Evolutionary conservation across 92 coral and sea anemone genomes (phyloP).

Genomic region (Phymanthus crucifer): DNA sequence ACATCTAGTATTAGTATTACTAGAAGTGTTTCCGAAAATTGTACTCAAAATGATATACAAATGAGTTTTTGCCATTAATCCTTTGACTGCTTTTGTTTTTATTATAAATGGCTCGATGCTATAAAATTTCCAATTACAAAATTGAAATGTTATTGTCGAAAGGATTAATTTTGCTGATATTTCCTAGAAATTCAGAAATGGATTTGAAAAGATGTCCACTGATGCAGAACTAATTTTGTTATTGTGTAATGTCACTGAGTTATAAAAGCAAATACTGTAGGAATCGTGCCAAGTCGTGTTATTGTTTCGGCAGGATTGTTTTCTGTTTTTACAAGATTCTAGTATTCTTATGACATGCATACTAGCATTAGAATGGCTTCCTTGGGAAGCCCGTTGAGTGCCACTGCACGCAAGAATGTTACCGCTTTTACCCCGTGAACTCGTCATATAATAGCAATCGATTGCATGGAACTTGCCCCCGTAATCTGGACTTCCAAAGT

Average conservation of each 20-base stretch:
- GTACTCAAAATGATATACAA: not conserved
- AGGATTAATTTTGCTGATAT: not conserved
- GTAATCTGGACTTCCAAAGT: not conserved
- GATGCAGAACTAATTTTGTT: constrained; percentile 13
- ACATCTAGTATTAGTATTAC: not conserved
- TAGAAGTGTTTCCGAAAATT: not conserved
- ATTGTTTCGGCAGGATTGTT: not conserved
- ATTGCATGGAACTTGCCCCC: not conserved
- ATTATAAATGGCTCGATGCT: not conserved
- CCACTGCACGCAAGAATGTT: not conserved
- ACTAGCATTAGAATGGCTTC: constrained; percentile 2
- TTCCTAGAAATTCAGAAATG: not conserved
- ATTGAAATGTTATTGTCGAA: not conserved
- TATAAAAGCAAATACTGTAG: not conserved
- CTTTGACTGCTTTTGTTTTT: not conserved
- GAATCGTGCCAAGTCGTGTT: not conserved
- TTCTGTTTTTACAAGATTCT: not conserved
- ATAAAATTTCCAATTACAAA: not conserved
- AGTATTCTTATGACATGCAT: not conserved
- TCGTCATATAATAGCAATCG: not conserved
- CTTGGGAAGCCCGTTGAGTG: not conserved
- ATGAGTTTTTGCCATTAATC: not conserved
- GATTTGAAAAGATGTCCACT: not conserved
- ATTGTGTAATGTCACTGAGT: constrained; percentile 11
- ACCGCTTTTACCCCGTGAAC: not conserved